Conservation (phyloP, 1,140 invertebrate genomes). For the Muscidifurax raptorellus region DNA sequence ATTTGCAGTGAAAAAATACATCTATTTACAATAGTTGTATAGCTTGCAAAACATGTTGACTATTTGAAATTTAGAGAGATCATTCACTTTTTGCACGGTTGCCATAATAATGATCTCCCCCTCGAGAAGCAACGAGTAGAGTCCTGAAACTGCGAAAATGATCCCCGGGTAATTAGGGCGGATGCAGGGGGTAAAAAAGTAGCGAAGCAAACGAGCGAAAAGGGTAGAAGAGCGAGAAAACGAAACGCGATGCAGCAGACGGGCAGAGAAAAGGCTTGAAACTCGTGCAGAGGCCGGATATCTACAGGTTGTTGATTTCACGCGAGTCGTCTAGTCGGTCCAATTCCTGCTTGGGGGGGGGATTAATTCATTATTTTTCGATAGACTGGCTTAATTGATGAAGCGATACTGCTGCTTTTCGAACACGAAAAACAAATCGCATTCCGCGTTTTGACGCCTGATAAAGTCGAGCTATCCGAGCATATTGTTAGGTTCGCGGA, state of each 20-base stretch:
- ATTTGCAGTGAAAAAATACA: too few relatives aligned
- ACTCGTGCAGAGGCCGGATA: slow-evolving; percentile 46
- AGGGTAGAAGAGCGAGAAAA: neutral
- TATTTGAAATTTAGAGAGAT: too few relatives aligned
- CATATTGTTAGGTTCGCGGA: slow-evolving; percentile 35
- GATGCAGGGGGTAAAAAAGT: neutral
- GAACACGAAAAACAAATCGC: slow-evolving; percentile 56
- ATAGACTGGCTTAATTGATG: slow-evolving; percentile 60
- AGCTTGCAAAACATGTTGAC: too few relatives aligned
- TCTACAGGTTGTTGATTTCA: slow-evolving; percentile 69
- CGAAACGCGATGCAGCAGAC: neutral
- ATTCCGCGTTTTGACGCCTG: slow-evolving; percentile 55
- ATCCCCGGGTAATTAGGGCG: neutral
- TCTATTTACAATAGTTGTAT: too few relatives aligned
- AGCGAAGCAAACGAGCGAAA: neutral
- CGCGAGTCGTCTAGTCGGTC: slow-evolving; percentile 20
- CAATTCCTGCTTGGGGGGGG: neutral
- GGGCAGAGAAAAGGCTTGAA: slow-evolving; percentile 8
- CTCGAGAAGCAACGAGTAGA: neutral
- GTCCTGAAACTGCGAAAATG: neutral
- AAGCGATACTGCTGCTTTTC: slow-evolving; percentile 43
- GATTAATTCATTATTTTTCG: slow-evolving; percentile 67
- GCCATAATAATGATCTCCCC: neutral
- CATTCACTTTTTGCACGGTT: neutral
- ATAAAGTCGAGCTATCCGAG: slow-evolving; percentile 53